Evolutionary conservation across 2,797 vertebrate species (phyloP), one percentile per base, ranked within the genome.

Genomic region (Pteronotus mesoamericanus): DNA sequence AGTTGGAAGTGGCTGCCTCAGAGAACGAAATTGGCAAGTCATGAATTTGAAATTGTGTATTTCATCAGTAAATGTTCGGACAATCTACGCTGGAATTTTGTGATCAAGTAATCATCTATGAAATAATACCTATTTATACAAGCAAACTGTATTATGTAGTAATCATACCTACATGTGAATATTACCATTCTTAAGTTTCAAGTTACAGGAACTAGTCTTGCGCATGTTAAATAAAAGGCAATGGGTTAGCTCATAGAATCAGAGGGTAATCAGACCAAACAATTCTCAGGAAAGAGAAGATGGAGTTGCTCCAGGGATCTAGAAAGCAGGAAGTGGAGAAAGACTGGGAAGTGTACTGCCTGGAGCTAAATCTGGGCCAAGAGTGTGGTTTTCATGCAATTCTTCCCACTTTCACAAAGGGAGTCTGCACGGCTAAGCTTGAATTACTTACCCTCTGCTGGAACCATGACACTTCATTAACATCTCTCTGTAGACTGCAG

Each of bases 161-260:
- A 44, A 87, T 78, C 32, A 39, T 42, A 64, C 66, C 24, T 87
- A 69, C 10, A 8, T 92, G 82, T 91, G 42, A 86, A 22, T 34
- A 91, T 91, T 86, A 55, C 53, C 66, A 21, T 71, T 91, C 53
- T 82, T 88, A 51, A 24, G 79, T 57, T 84, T 48, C 37, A 85
- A 51, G 37, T 55, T 88, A 77, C 16, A 92, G 68, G 91, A 85
- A 86, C 75, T 86, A 55, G 46, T 74, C 92, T 68, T 93, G 46
- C 37, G 44, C 94, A 61, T 14, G 93, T 96, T 80, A 92, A 91
- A 75, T 69, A 74, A 93, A 80, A 89, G 44, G 32, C 64, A 84
- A 39, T 78, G 32, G 32, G 29, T 71, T 94, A 66, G 24, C 64
- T 61, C 14, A 48, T 66, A 57, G 69, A 72, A 37, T 61, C 26